Base-by-base conservation (phyloP, 1,140 invertebrate species). In the Monochamus saltuarius region DNA sequence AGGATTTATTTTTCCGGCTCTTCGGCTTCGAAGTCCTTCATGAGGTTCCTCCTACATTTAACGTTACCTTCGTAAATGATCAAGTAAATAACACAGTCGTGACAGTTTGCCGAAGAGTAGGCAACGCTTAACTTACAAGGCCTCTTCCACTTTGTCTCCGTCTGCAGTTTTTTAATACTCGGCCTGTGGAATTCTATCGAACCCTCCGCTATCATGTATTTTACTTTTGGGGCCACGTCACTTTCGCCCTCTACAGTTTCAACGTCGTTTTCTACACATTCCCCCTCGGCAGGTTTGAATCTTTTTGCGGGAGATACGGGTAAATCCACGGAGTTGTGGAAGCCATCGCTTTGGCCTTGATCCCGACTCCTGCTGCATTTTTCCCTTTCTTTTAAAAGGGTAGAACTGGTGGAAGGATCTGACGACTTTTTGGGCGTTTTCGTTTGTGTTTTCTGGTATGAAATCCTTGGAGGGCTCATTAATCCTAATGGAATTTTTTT, bases 51-150 rank as follows among this genome's bases (percentile, higher is more conserved):
- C 39, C 79, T 71, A 69, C 83, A 84, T 66, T 80, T 82, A 67
- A 77, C 80, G 59, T 82, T 82, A 69, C 82, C 81, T 64, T 79
- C 78, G 65, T 84, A 84, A 34, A 79, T 74, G 37, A 84, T 78
- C 40, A 75, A 75, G 77, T 83, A 81, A 62, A 84, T 80, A 11
- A 79, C 80, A 65, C 78, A 82, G 62, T 83, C 80, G n/a, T 81
- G 79, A 42, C 76, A 64, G 62, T 79, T 69, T 42, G 76, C 77
- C 56, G 77, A 77, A 55, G 77, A 75, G 70, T 82, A 84, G 49
- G 78, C 81, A 4, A 83, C 76, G 67, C 83, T 80, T 34, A 84
- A 67, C 69, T 81, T 83, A 67, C 81, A 83, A 37, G 82, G 81
- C 34, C 83, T 73, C 46, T 80, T 75, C 82, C 82, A 84, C 61